These are phyloP conservation scores for Timema podura DNA, from an alignment of 2,888 invertebrate species.

Conservation along the genomic window DNA sequence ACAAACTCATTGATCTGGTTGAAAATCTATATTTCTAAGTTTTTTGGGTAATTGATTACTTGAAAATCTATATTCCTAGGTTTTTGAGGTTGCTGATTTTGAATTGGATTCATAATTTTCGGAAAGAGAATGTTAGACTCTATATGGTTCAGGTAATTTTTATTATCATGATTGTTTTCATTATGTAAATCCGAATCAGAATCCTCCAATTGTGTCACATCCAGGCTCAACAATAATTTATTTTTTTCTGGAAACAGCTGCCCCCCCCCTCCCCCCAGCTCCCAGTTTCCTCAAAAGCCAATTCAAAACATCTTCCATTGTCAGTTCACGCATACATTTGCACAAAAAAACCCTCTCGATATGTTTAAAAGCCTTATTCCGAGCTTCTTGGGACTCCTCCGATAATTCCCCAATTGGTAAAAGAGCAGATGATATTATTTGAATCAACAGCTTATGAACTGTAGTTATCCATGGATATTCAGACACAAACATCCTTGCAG, in stretches of 20 bases:
- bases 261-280: no score
- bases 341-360: not conserved
- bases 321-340: not conserved
- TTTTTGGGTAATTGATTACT: not conserved
- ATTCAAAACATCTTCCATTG: not conserved
- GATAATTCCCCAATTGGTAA: constrained; percentile 6
- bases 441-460: constrained; percentile 16
- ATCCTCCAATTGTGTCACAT: not conserved
- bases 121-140: no score
- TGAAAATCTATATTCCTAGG: no score
- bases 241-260: no score
- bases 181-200: not conserved
- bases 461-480: constrained; percentile 8
- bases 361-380: constrained; percentile 4
- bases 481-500: not conserved
- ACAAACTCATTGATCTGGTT: not conserved
- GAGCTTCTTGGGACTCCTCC: constrained; percentile 4
- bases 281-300: no score
- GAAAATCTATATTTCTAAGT: not conserved
- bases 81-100: no score
- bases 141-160: not conserved
- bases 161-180: not conserved
- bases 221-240: no score
- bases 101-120: no score
- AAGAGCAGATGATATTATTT: not conserved